A percentile compares a stretch with the other conserved stretches of the same genome.
Conservation (phyloP, 2,888 invertebrate genomes). For the Pseudoips prasinana region DNA sequence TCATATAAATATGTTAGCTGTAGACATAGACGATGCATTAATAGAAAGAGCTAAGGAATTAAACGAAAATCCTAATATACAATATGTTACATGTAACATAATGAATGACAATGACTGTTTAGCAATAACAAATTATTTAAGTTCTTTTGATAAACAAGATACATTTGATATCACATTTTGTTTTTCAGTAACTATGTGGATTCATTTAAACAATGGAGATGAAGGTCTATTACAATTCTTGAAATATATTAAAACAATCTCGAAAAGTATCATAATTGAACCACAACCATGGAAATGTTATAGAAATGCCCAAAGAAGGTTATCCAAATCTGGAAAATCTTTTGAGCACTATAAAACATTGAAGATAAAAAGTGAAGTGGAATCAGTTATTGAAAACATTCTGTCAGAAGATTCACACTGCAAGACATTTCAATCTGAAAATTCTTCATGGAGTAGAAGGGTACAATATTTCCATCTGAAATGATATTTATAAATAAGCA, state of each 20-base stretch:
- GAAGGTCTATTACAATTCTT: slow-evolving; percentile 85
- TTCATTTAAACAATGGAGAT: slow-evolving; percentile 93
- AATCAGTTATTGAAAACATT: slow-evolving; percentile 81
- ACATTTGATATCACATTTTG: slow-evolving; percentile 87
- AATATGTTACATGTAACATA: slow-evolving; percentile 83
- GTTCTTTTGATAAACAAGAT: slow-evolving; percentile 47
- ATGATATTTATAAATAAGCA: no score
- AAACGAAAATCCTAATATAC: slow-evolving; percentile 68
- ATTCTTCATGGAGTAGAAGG: slow-evolving; percentile 87
- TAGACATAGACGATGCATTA: slow-evolving; percentile 88
- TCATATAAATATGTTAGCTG: slow-evolving; percentile 80
- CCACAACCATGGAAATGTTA: slow-evolving; percentile 95
- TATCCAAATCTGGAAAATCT: slow-evolving; percentile 83
- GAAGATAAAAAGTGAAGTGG: slow-evolving; percentile 83
- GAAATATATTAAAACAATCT: slow-evolving; percentile 71
- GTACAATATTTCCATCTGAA: slow-evolving; percentile 82
- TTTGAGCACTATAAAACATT: slow-evolving; percentile 84
- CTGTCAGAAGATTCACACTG: slow-evolving; percentile 67
- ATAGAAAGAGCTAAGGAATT: slow-evolving; percentile 85
- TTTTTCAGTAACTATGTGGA: slow-evolving; percentile 95
- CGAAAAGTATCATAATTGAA: slow-evolving; percentile 86
- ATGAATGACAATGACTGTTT: slow-evolving; percentile 64
- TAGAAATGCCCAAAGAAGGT: slow-evolving; percentile 86
- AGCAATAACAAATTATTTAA: slow-evolving; percentile 73
- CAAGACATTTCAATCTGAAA: slow-evolving; percentile 81